These are phyloP conservation scores for Sebastes kiyomatsui DNA, from an alignment of 2,797 vertebrate species.

Conservation along the genomic window DNA sequence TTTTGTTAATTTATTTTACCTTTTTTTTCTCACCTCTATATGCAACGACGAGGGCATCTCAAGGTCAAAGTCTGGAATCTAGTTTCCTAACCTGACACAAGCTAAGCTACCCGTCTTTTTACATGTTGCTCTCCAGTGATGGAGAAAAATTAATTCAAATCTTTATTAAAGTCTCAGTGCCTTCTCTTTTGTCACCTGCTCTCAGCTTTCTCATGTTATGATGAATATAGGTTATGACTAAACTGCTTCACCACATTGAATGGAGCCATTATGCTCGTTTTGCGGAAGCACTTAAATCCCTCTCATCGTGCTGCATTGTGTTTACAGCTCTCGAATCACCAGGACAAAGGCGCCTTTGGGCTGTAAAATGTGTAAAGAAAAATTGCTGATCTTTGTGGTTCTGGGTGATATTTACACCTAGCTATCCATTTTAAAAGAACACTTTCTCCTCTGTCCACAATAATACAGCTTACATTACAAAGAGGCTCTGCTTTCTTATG, in stretches of 20 bases:
- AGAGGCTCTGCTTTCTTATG: not conserved
- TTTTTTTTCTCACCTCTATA: not conserved
- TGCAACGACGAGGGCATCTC: not conserved
- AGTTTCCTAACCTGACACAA: not conserved
- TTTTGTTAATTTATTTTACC: not conserved
- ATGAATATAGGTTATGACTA: not conserved
- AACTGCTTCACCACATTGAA: constrained; percentile 5
- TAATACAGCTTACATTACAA: not conserved
- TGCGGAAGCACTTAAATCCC: constrained; percentile 13
- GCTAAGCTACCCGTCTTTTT: not conserved
- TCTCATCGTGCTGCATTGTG: constrained; percentile 16
- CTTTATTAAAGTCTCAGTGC: not conserved
- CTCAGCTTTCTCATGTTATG: not conserved
- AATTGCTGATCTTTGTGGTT: not conserved
- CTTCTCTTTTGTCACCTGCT: constrained; percentile 20
- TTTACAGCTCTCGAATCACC: constrained; percentile 2
- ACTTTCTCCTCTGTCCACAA: not conserved
- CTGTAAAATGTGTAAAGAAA: not conserved
- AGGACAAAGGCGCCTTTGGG: not conserved
- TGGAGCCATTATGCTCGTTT: constrained; percentile 15
- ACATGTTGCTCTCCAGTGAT: too few species aligned
- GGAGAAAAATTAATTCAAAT: not conserved
- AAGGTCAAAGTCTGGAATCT: not conserved
- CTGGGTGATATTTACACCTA: not conserved
- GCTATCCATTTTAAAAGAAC: not conserved